Evolutionary conservation across 2,113 vertebrate species (phyloP), one percentile per base, ranked within the genome.

Genomic region (Meriones unguiculatus): DNA sequence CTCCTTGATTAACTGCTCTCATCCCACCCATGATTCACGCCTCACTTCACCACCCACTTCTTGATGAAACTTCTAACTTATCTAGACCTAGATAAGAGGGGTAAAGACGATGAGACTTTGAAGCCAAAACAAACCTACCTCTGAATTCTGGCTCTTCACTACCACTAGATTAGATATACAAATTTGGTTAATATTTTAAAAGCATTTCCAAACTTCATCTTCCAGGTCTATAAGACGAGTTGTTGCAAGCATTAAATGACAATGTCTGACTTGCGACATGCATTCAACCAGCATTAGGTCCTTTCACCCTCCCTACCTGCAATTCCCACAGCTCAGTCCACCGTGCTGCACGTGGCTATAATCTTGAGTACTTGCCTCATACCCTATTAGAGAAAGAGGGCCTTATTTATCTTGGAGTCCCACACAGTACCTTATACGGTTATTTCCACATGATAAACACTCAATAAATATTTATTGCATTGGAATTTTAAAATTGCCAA

Each of bases 401-500:
- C 67, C 90, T 93, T 97, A 73, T 97, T 97, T 98, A 96, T 95
- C 73, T 96, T 95, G 86, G 92, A 94, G 91, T 78, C 76, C 52
- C 76, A 59, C 32, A 32, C 57, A 92, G 70, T 59, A 50, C 94
- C 75, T 77, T 95, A 95, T 91, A 96, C 59, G 94, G 95, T 64
- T 90, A 94, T 98, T 97, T 96, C 87, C 95, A 97, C 95, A 64
- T 97, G 93, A 87, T 94, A 97, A 97, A 97, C 97, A 97, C 96
- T 95, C 94, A 97, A 96, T 97, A 97, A 97, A 97, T 97, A 95
- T 97, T 97, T 97, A 98, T 91, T 94, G 82, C 95, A 84, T 57
- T 87, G 97, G 97, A 97, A 93, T 64, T 69, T 95, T 96, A 65
- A 95, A 96, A 97, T 92, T 91, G 89, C 94, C 81, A 91, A 87